Base-by-base conservation (phyloP, 2,888 invertebrate species). In the Thymelicus sylvestris region DNA sequence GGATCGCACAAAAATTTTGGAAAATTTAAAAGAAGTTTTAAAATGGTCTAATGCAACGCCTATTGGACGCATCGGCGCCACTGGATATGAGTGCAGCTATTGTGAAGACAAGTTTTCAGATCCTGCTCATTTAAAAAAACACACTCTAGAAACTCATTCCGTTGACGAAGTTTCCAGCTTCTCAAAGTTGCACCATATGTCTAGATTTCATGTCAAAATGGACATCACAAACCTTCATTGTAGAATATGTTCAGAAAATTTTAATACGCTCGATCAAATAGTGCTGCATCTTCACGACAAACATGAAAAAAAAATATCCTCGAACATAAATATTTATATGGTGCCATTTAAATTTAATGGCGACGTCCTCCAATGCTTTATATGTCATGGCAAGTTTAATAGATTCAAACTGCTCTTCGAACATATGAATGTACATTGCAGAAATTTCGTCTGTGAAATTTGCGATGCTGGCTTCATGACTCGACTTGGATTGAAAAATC, bases 281-380 rank as follows among this genome's bases (percentile, higher is more conserved):
- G 76, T 85, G 60, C 10, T 50, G 0, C 88, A 88, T 70, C 75
- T 88, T 3, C 81, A 81, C 55, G 62, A 69, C 0, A 80, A 76
- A 2, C 88, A 88, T 66, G 55, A 73, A 0, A 80, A 78, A 50
- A 72, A 76, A 13, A 71, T 88, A 44, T 81, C 80, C 61, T 77
- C 80, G 1, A 85, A 89, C 4, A 77, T 81, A 0, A 86, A 84
- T 68, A 85, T 80, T 50, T 84, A 85, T 57, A 87, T 91, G 7
- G 75, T 91, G 0, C 89, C 89, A 0, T 91, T 91, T 67, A 87
- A 82, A 75, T 90, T 91, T 47, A 86, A 89, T 10, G 78, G 84
- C 0, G 79, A 83, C 0, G 79, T 82, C 48, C 70, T 89, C 6
- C 78, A 77, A 19, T 91, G 90, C 73, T 83, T 83, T 0, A 79